Percentiles rank a stretch among this genome's conserved stretches.
phyloP scores from a whole-genome alignment of 2,797 vertebrate species.

The Xenopus petersii region DNA sequence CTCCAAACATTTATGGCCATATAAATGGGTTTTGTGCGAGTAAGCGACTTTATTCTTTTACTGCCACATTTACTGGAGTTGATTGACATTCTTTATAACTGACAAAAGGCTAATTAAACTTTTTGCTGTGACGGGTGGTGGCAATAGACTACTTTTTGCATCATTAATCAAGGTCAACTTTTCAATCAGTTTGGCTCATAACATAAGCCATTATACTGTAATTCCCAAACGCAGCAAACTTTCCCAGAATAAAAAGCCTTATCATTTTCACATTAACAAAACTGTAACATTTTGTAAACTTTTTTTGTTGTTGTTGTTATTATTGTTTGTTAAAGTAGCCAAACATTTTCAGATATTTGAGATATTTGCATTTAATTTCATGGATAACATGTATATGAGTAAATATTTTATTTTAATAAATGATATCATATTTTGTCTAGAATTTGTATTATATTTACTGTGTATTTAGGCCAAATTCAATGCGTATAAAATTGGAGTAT shows the following conservation, averaged over 20 bases:
- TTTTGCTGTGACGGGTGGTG: constrained; percentile 27
- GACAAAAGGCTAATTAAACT: constrained; percentile 47
- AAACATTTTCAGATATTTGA: too few species aligned
- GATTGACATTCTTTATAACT: constrained; percentile 45
- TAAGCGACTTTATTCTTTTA: constrained; percentile 43
- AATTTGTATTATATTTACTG: too few species aligned
- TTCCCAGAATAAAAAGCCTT: constrained; percentile 41
- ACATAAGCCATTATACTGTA: constrained; percentile 22
- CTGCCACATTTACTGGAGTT: constrained; percentile 36
- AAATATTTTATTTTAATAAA: too few species aligned
- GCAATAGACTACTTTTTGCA: constrained; percentile 30
- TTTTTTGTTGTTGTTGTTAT: too few species aligned
- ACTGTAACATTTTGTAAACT: too few species aligned
- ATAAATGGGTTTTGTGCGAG: constrained; percentile 32
- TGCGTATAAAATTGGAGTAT: too few species aligned
- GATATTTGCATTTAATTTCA: too few species aligned
- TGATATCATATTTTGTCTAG: too few species aligned
- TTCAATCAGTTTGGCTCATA: constrained; percentile 25
- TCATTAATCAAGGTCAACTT: constrained; percentile 44
- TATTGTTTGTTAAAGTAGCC: too few species aligned
- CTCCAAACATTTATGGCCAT: constrained; percentile 40
- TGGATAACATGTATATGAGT: too few species aligned
- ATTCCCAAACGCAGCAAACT: constrained; percentile 39
- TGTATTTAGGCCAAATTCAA: too few species aligned
- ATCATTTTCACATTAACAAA: not conserved